Evolutionary conservation across 2,797 vertebrate genomes (phyloP), one percentile per base, ranked within the genome.

Genomic region (Liasis olivaceus): DNA sequence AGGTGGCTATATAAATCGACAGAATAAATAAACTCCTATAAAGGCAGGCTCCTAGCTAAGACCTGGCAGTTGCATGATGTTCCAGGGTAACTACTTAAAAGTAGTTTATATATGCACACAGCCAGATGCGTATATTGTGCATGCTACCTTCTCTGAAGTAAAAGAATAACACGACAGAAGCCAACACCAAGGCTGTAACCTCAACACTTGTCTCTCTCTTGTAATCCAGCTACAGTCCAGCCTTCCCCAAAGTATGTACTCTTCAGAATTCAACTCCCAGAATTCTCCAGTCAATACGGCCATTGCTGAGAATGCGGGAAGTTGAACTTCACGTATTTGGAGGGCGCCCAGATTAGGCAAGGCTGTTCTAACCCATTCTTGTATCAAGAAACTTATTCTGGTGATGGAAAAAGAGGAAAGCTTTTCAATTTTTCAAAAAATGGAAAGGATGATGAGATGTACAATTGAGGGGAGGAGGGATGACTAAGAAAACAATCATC

Each of bases 31-130:
- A 72, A 66, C 63, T 28, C 26, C 63, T 14, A 28, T 36, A 59
- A 31, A 89, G 15, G 15, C 63, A 81, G 47, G 7, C 9, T 88
- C 59, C 36, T 28, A 88, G 87, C 59, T 20, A 60, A 69, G n/a
- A 31, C 6, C 66, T 69, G 59, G 66, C 5, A 17, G 9, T 13
- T 26, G 26, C 17, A 47, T 12, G 51, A 28, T 20, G 20, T 66
- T 3, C 42, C 0, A 0, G 0, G 0, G 0, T 14, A 4, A 0
- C n/a, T 92, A 15, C 51, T 5, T 63, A 17, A 31, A 58, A 60
- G 5, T 3, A 0, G 0, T 22, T 54, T 31, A 20, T 15, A 0
- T 36, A 63, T 36, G 26, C 42, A 1, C 31, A 42, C 15, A 24
- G 1, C 20, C 36, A 88, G 63, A 69, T 11, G 24, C 56, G 56